Base-by-base conservation (phyloP, 2,888 invertebrate species). In the Chirona hameri region DNA sequence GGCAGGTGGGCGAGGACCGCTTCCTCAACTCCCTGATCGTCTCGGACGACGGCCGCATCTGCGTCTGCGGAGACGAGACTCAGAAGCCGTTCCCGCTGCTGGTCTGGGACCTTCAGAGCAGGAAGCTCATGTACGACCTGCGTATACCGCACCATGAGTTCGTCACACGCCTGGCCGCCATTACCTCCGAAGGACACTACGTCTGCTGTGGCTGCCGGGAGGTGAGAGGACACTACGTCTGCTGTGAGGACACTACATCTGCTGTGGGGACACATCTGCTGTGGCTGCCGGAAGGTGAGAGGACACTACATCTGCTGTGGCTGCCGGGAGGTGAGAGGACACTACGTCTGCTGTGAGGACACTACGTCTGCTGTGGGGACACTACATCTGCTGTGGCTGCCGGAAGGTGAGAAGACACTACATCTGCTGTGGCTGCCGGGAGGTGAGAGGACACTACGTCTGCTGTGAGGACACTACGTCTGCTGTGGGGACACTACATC, bases 1-100 rank as follows among this genome's bases (percentile, higher is more conserved):
- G 79, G 4, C 82, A 85, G 88, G 94, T 94, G 81, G 96, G 96
- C 2, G 96, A 96, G 88, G 95, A 96, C 88, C 91, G 96, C 85
- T 96, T 96, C 88, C 91, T 96, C 21, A 95, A 96, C 89, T 95
- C 95, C 10, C 89, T 96, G 86, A 91, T 96, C 83, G 95, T 95
- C 83, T 95, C 95, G 82, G 95, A 94, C 82, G 95, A 96, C 89
- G 96, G 96, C 87, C 92, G 94, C 87, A 92, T 95, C 82, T 90
- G 95, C 84, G 95, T 96, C 2, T 96, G 96, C 87, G 96, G 96
- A 14, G 96, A 96, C 88, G 96, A 96, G 89, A 95, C 95, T 0
- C 95, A 96, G 88, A 96, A 95, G 88, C 96, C 96, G 29, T 96
- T 95, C 88, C 95, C 95, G 0, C 89, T 96, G 85, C 91, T 96